phyloP scores from a whole-genome alignment of 2,888 invertebrate species.

The Pasiphila rectangulata region DNA sequence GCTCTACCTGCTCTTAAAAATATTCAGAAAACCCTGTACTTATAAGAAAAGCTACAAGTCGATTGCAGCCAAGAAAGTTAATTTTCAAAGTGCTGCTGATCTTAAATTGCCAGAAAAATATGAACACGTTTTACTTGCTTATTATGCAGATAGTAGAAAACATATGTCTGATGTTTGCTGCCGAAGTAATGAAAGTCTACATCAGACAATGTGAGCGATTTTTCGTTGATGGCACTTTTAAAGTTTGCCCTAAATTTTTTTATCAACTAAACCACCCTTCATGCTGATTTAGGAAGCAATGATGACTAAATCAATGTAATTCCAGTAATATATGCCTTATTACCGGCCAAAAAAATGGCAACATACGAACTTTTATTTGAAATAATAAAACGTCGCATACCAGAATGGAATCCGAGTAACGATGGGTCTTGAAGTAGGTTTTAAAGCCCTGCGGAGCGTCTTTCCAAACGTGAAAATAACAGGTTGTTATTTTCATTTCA shows the following conservation, averaged over 20 bases:
- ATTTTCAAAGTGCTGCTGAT: not conserved
- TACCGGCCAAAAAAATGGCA: not conserved
- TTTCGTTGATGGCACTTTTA: no score
- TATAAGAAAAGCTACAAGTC: not conserved
- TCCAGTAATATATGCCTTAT: not conserved
- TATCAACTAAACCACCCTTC: no score
- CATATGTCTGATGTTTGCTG: no score
- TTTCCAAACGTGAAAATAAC: not conserved
- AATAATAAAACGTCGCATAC: not conserved
- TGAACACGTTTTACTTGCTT: not conserved
- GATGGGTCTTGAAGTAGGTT: not conserved
- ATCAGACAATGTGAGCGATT: no score
- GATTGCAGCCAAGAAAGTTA: not conserved
- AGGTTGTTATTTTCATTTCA: slow-evolving; percentile 1
- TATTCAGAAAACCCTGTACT: not conserved
- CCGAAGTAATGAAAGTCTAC: no score
- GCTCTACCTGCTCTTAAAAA: not conserved
- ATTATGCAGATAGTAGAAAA: not conserved
- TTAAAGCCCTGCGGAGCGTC: not conserved
- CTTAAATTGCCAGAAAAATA: not conserved
- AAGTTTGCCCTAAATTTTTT: no score
- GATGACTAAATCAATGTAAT: not conserved
- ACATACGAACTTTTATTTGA: slow-evolving; percentile 1
- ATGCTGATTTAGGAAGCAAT: no score
- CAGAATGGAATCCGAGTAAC: not conserved